These are phyloP conservation scores for Hydriomena furcata DNA, from an alignment of 2,888 invertebrate genomes.

Conservation along the genomic window DNA sequence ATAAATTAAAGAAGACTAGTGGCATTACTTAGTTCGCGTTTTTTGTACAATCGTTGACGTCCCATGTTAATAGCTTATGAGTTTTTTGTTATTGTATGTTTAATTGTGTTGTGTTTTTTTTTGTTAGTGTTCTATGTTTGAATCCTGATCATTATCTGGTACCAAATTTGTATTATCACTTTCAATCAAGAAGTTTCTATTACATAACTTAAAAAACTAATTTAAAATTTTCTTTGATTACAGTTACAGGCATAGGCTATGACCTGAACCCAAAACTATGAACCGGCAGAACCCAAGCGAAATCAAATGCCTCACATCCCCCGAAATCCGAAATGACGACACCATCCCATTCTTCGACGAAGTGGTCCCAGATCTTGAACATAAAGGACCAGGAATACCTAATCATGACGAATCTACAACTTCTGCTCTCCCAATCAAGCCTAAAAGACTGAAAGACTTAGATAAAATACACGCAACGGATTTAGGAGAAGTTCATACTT, in stretches of 20 bases:
- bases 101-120: too few species aligned
- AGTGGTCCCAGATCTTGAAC: conserved; percentile 40
- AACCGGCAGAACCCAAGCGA: conserved; percentile 51
- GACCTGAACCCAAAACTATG: conserved; percentile 58
- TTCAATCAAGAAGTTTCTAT: too few species aligned
- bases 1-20: too few species aligned
- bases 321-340: conserved; percentile 52
- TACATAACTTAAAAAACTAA: neutral
- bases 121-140: too few species aligned
- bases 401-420: conserved; percentile 35
- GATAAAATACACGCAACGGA: conserved; percentile 59
- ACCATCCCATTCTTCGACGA: conserved; percentile 67
- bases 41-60: too few species aligned
- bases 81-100: too few species aligned
- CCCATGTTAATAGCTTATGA: too few species aligned
- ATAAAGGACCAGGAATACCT: conserved; percentile 30
- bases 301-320: conserved; percentile 69
- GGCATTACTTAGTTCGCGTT: too few species aligned
- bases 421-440: conserved; percentile 30
- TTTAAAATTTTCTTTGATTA: conserved; percentile 39
- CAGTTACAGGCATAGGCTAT: conserved; percentile 68
- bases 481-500: conserved; percentile 62
- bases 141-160: too few species aligned
- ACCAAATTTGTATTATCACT: too few species aligned
- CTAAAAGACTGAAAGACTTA: conserved; percentile 22